Base-by-base conservation (phyloP, 1,140 invertebrate species). In the Galendromus occidentalis region DNA sequence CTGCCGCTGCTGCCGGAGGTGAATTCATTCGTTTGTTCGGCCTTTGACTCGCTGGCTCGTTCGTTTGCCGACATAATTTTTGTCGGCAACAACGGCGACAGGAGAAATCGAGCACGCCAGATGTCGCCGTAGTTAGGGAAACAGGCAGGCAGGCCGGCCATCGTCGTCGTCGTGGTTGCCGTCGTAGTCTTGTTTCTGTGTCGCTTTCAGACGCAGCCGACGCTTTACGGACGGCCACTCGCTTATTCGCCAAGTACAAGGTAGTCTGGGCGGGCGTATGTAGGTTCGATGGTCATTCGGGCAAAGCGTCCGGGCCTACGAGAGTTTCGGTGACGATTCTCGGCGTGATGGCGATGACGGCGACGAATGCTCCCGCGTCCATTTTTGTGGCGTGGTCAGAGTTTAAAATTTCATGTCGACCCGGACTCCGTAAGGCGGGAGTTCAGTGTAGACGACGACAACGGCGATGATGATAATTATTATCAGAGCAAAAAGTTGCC, bases 401-500 rank as follows among this genome's bases (percentile, higher is more conserved):
- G 33, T 39, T 39, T 39, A 39, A 39, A n/a, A 39, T 39, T 39
- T 39, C 33, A 39, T 39, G 33, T 39, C 33, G 33, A 39, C 33
- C 33, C 4, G 33, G n/a, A n/a, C n/a, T n/a, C n/a, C n/a, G 9
- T 39, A 9, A 39, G 4, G 33, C 33, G 33, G 33, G 33, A 39
- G 33, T 39, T 39, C 4, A 39, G n/a, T n/a, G n/a, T n/a, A n/a
- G n/a, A n/a, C n/a, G 9, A 39, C 33, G 9, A 17, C 33, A 14
- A 6, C 25, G 51, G 9, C 25, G 33, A 25, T 14, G 51, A 25
- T 25, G 51, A 59, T 59, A 59, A 59, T 59, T 20, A 59, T 59
- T 59, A 59, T 59, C 25, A 59, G 51, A 33, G 25, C 51, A 25
- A 59, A 59, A 59, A 59, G 51, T 59, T 59, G 51, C 51, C 20